Evolutionary conservation across 2,797 vertebrate genomes (phyloP).

Genomic region (Channallabes apus): DNA sequence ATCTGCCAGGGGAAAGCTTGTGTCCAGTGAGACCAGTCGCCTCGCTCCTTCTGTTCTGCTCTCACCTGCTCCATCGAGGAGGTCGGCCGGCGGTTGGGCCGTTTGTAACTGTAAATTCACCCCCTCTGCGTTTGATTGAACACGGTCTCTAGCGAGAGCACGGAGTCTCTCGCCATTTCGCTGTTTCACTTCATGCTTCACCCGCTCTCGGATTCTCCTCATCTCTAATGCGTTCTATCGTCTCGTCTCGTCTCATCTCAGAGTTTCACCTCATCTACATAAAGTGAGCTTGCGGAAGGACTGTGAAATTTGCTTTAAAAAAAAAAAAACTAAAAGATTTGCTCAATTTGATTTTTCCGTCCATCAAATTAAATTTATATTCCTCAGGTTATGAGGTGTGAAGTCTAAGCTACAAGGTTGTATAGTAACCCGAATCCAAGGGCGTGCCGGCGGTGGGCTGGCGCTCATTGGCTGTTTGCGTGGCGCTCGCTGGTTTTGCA

Average conservation of each 20-base stretch:
- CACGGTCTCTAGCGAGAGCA: conserved; percentile 26
- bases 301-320: neutral
- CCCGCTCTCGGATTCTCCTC: neutral
- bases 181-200: neutral
- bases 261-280: conserved; percentile 16
- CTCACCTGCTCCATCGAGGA: neutral
- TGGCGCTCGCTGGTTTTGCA: neutral
- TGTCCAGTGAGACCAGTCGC: neutral
- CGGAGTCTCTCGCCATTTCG: neutral
- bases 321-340: neutral
- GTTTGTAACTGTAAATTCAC: conserved; percentile 32
- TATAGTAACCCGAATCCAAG: neutral
- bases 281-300: neutral
- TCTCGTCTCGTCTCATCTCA: neutral
- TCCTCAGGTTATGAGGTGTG: neutral
- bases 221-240: neutral
- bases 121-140: conserved; percentile 5
- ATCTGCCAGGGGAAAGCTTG: neutral
- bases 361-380: conserved; percentile 20
- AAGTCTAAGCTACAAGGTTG: neutral
- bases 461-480: neutral
- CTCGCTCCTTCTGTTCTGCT: conserved; percentile 2
- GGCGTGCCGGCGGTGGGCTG: neutral
- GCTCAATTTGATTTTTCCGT: neutral
- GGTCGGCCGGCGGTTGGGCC: conserved; percentile 3